A percentile compares a stretch with the other conserved stretches of the same genome.
Evolutionary conservation across 2,888 invertebrate genomes (phyloP).

Genomic region (Euclidia mi): DNA sequence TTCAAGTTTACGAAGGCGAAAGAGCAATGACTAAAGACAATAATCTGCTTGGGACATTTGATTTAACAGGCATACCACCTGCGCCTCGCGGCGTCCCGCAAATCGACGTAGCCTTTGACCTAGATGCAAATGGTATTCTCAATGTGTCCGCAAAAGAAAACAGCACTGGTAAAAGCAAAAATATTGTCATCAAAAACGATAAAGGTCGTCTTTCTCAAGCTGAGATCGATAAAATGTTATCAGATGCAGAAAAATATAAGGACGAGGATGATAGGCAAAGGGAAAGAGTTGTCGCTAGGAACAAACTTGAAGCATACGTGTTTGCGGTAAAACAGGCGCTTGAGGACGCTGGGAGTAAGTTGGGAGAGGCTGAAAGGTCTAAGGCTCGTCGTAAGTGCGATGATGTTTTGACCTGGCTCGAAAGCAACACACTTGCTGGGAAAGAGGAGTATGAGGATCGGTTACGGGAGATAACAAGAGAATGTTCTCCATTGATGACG

Average conservation of each 20-base stretch:
- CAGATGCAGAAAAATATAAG: conserved; percentile 93
- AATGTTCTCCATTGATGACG: conserved; percentile 90
- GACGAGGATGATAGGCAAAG: conserved; percentile 92
- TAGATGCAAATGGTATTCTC: conserved; percentile 94
- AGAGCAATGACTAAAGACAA: conserved; percentile 95
- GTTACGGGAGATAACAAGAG: conserved; percentile 62
- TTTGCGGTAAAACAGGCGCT: conserved; percentile 92
- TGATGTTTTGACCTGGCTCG: conserved; percentile 91
- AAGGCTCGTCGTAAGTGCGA: conserved; percentile 87
- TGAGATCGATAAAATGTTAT: conserved; percentile 95
- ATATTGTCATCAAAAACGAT: conserved; percentile 95
- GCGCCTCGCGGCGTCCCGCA: conserved; percentile 92
- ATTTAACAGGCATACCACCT: conserved; percentile 92
- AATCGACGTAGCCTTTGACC: conserved; percentile 93
- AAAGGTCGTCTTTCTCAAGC: conserved; percentile 95
- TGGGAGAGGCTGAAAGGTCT: conserved; percentile 90
- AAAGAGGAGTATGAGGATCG: conserved; percentile 92
- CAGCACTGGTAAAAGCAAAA: conserved; percentile 92
- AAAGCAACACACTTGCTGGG: conserved; percentile 91
- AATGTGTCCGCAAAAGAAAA: conserved; percentile 95
- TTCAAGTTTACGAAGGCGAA: conserved; percentile 94
- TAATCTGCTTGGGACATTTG: conserved; percentile 91
- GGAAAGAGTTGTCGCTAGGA: conserved; percentile 91
- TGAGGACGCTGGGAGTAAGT: conserved; percentile 89
- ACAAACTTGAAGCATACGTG: conserved; percentile 92